Evolutionary conservation across 2,113 vertebrate genomes (phyloP), one percentile per base, ranked within the genome.

Genomic region (Anser cygnoides): DNA sequence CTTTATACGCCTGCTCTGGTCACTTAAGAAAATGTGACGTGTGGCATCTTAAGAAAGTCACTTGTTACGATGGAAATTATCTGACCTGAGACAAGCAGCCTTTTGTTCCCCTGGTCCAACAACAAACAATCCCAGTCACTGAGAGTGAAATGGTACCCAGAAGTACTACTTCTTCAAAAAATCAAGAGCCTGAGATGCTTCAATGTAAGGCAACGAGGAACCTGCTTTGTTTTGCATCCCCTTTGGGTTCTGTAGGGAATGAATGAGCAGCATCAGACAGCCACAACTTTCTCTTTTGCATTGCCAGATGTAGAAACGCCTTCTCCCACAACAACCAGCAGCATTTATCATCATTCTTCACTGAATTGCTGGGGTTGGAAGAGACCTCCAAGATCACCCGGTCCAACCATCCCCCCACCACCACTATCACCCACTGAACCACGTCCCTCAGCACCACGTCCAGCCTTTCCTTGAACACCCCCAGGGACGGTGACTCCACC

Each of bases 211-310:
- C 39, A 63, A 18, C 11, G 6, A 50, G 39, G 54, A 74, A 33
- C 5, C 12, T 9, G 6, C 41, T 75, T 49, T 44, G 26, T 35
- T 39, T 44, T 3, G 0, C 5, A 10, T 33, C 19, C 55, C 52
- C 12, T 57, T 19, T 20, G 19, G 31, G 22, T 21, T 37, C 3
- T 2, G 2, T 0, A 25, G 11, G 18, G 49, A 66, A 59, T 9
- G 8, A 63, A 18, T 0, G 0, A 49, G 43, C 37, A 39, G 62
- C 0, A 0, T 2, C 8, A 44, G 26, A 6, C 35, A 58, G 50
- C 3, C 26, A 7, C 22, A 20, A 4, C 29, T 31, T 90, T 65
- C 41, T 26, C 9, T 19, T 3, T 4, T 5, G 12, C 2, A 6
- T 19, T 31, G 59, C 70, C 54, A 72, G 41, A 55, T 11, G 14